phyloP scores from a whole-genome alignment of 1,140 invertebrate species.

The Cydia splendana region DNA sequence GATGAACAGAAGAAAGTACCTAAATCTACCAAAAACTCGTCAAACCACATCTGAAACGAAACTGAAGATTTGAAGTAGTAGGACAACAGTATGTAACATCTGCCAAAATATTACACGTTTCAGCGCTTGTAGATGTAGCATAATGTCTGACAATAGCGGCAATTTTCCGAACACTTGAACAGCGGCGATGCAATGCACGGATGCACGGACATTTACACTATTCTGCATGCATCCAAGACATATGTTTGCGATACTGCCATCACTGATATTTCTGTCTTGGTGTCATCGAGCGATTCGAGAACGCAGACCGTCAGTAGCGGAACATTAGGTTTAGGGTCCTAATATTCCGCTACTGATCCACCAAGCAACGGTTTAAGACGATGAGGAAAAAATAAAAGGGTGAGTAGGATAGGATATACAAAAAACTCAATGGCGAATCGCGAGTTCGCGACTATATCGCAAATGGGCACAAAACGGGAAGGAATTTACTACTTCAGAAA shows the following conservation, averaged over 20 bases:
- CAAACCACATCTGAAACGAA: background rate
- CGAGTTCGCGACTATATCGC: too few relatives aligned
- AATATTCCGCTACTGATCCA: too few relatives aligned
- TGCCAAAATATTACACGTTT: constrained; percentile 26
- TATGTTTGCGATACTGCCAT: background rate
- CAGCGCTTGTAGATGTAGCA: background rate
- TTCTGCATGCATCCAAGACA: constrained; percentile 1
- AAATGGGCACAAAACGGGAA: too few relatives aligned
- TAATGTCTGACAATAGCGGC: constrained; percentile 22
- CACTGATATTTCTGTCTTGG: too few relatives aligned
- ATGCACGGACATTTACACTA: background rate
- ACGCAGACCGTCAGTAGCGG: too few relatives aligned
- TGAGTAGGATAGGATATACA: too few relatives aligned
- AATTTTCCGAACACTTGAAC: constrained; percentile 38
- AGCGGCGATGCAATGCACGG: constrained; percentile 17
- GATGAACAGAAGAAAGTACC: background rate
- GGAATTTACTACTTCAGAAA: too few relatives aligned
- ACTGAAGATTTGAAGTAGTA: background rate
- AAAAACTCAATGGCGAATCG: too few relatives aligned
- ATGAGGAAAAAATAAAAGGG: too few relatives aligned
- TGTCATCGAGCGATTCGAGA: too few relatives aligned
- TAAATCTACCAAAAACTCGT: background rate
- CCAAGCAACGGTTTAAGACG: too few relatives aligned
- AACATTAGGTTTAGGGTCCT: too few relatives aligned
- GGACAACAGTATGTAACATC: background rate